These are phyloP conservation scores for Clavelina lepadiformis DNA, from an alignment of 23 tunicate genomes.

Conservation along the genomic window DNA sequence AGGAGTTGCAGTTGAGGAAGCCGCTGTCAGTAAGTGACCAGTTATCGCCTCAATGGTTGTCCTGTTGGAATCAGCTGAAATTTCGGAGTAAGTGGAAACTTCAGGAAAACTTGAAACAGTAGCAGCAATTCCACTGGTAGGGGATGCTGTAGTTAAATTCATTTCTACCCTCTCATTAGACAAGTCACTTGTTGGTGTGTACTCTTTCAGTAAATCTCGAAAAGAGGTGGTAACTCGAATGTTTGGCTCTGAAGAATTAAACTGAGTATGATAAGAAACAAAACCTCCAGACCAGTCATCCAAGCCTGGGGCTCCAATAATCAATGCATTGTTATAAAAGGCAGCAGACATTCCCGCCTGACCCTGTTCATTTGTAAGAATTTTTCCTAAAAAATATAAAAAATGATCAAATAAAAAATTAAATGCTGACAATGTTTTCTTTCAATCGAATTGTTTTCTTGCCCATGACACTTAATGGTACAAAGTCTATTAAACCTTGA, in stretches of 20 bases:
- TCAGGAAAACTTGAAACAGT: no score
- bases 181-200: neutral
- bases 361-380: constrained; percentile 45
- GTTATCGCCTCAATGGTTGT: no score
- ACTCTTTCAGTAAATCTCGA: constrained; percentile 1
- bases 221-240: constrained; percentile 2
- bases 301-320: constrained; percentile 58
- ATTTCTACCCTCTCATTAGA: neutral
- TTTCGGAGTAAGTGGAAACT: no score
- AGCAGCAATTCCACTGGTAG: constrained; percentile 2
- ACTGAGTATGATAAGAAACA: constrained; percentile 9
- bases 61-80: no score
- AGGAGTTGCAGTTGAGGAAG: no score
- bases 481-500: constrained; percentile 44
- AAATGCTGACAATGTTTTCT: neutral
- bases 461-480: no score
- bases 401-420: neutral
- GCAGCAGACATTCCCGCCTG: constrained; percentile 47
- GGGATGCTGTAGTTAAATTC: neutral
- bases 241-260: no score
- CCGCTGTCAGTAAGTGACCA: no score
- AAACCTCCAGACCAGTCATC: constrained; percentile 68
- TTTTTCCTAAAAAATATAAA: constrained; percentile 19
- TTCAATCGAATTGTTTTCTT: neutral
- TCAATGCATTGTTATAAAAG: constrained; percentile 6